Base-by-base conservation (phyloP, 2,797 vertebrate species). In the Sebastes cheni region DNA sequence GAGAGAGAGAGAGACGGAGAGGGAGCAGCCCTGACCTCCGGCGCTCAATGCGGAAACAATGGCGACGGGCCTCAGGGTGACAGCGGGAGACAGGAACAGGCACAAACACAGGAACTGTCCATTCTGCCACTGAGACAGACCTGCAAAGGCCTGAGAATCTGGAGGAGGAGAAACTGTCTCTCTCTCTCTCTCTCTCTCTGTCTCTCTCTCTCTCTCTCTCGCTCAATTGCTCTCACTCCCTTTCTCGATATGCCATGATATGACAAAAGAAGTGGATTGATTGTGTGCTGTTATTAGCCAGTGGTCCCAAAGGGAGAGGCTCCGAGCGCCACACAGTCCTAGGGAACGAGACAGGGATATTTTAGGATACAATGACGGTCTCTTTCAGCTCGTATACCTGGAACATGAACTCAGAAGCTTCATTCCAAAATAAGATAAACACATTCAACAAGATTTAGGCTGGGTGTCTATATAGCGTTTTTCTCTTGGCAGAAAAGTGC, bases 61-160 rank as follows among this genome's bases (percentile, higher is more conserved):
- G 95, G 96, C 95, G 95, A 95, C 95, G 86, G 67, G 85, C 90
- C 90, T 91, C 84, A 50, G 77, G 79, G 91, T 96, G 96, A 95
- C 95, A 96, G 95, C 94, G 68, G 95, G 95, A 95, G 95, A 96
- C 96, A 96, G 95, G 96, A 96, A 96, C 94, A 95, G 80, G 91
- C 94, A 96, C 95, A 96, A 96, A 96, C 93, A 96, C 95, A 95
- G 95, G 95, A 42, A 42, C 39, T 42, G 39, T 42, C 39, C 39
- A 42, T 42, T 42, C 39, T 42, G 39, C 39, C 93, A 93, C 84
- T 64, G 93, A 94, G 89, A 89, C 92, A 85, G 87, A 84, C 87
- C 91, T 83, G 86, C 83, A 10, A 75, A 80, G 86, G 85, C 89
- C 85, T 88, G 91, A 93, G 91, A 93, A 89, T 89, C 81, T 82